phyloP scores from a whole-genome alignment of 2,888 invertebrate genomes.

The Chaitophorus viminalis region DNA sequence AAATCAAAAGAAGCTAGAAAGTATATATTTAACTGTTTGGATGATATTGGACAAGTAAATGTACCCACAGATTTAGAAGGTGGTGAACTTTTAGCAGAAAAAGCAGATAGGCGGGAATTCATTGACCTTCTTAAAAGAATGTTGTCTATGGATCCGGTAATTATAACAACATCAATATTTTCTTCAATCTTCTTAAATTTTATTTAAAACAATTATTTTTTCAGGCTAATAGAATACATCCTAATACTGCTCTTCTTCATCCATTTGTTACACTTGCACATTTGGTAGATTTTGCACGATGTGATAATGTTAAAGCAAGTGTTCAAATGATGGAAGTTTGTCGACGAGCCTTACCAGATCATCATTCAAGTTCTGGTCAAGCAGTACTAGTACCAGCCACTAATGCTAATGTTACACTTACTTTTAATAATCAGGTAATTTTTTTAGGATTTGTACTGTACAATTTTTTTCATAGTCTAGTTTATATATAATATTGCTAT shows the following conservation, averaged over 20 bases:
- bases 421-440: slow-evolving; percentile 80
- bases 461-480: background rate
- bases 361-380: slow-evolving; percentile 69
- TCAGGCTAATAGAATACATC: slow-evolving; percentile 92
- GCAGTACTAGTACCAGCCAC: slow-evolving; percentile 78
- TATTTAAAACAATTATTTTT: slow-evolving; percentile 63
- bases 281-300: slow-evolving; percentile 94
- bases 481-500: too few relatives aligned
- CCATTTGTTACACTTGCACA: slow-evolving; percentile 93
- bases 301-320: slow-evolving; percentile 95
- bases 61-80: slow-evolving; percentile 98
- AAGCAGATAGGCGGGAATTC: slow-evolving; percentile 96
- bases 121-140: slow-evolving; percentile 97
- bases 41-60: slow-evolving; percentile 97
- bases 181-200: slow-evolving; percentile 53
- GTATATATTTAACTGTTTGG: slow-evolving; percentile 99
- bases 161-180: slow-evolving; percentile 63
- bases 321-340: slow-evolving; percentile 96
- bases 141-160: slow-evolving; percentile 97
- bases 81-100: slow-evolving; percentile 94
- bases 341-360: slow-evolving; percentile 70
- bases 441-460: background rate
- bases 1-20: slow-evolving; percentile 99
- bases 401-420: slow-evolving; percentile 87
- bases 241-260: slow-evolving; percentile 94